Conservation (phyloP, 2,797 vertebrate species). For the Meda fulgida region DNA sequence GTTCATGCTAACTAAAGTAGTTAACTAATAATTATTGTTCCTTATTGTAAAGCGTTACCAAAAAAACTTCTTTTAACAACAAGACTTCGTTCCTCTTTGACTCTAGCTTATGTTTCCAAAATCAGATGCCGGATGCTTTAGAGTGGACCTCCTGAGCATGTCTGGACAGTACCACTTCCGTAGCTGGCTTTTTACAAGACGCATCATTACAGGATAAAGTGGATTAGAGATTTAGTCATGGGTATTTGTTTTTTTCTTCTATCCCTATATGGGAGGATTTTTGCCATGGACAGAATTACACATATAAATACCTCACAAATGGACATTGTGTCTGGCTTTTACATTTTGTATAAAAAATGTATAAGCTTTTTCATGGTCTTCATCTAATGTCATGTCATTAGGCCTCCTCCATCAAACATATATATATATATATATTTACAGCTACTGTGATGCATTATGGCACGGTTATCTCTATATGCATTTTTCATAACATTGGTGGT, state of each 20-base stretch:
- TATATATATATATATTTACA: not conserved
- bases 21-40: too few relatives aligned
- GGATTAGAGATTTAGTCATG: constrained; percentile 51
- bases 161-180: constrained; percentile 38
- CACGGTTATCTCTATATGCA: not conserved
- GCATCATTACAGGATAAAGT: constrained; percentile 44
- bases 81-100: not conserved
- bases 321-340: not conserved
- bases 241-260: constrained; percentile 22
- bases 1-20: too few relatives aligned
- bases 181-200: constrained; percentile 41
- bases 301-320: constrained; percentile 20
- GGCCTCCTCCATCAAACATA: constrained; percentile 24
- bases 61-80: not conserved
- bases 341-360: not conserved
- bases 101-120: not conserved
- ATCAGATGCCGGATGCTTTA: constrained; percentile 2
- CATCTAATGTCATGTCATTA: constrained; percentile 39
- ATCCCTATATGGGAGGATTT: constrained; percentile 1
- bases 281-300: constrained; percentile 3
- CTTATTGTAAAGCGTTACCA: too few relatives aligned
- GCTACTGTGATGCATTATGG: not conserved
- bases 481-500: constrained; percentile 4
- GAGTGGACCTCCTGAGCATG: not conserved
- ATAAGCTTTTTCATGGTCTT: not conserved